Percentiles rank a stretch among this genome's conserved stretches.
phyloP scores from a whole-genome alignment of 2,888 invertebrate species.

The Coenonympha arcania region DNA sequence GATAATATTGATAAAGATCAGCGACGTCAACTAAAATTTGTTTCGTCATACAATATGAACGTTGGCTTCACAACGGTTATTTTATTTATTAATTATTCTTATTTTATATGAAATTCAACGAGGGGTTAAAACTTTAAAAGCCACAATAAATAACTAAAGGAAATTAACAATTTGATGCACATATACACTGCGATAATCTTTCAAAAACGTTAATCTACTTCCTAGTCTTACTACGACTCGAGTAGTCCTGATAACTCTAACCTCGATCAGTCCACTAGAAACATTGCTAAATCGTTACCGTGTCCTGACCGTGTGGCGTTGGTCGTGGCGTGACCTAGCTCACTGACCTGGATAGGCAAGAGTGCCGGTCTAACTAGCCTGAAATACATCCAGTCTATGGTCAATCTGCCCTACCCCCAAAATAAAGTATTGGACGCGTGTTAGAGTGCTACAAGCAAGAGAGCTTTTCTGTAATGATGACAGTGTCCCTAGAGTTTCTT shows the following conservation, averaged over 20 bases:
- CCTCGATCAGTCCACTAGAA: not conserved
- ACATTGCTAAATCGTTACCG: slow-evolving; percentile 17
- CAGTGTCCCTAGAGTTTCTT: too few relatives aligned
- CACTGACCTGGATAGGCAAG: slow-evolving; percentile 52
- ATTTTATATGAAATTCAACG: too few relatives aligned
- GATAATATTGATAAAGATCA: too few relatives aligned
- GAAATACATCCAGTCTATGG: slow-evolving; percentile 1
- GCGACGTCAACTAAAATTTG: not conserved
- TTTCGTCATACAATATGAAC: not conserved
- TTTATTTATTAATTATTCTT: too few relatives aligned
- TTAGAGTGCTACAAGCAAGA: too few relatives aligned
- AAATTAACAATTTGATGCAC: not conserved
- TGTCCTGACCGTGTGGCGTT: slow-evolving; percentile 45
- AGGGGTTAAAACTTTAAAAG: too few relatives aligned
- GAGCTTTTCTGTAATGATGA: too few relatives aligned
- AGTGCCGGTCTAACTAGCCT: slow-evolving; percentile 18
- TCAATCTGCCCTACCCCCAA: too few relatives aligned
- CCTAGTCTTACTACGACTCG: not conserved
- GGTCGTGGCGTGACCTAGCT: slow-evolving; percentile 53
- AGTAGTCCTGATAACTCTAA: not conserved
- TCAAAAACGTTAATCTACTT: not conserved
- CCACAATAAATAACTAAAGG: too few relatives aligned
- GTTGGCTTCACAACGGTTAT: not conserved
- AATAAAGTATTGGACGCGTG: too few relatives aligned
- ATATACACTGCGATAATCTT: not conserved